Evolutionary conservation across 2,113 vertebrate species (phyloP).

Genomic region (Esox niger): DNA sequence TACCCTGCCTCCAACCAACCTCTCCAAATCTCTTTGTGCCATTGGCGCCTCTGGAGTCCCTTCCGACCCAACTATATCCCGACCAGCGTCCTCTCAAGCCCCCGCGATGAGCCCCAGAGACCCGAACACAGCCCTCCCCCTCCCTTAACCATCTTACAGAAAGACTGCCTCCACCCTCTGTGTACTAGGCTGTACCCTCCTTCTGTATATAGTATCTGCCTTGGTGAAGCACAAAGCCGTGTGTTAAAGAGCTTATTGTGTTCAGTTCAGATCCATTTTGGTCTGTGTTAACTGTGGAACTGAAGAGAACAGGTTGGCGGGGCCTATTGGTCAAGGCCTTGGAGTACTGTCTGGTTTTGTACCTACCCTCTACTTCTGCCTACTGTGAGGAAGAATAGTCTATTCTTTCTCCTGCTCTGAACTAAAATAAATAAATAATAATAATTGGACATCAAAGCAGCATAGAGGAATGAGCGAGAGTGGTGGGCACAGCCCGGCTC

Average conservation of each 20-base stretch:
- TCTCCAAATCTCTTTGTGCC: not conserved
- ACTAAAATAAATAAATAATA: slow-evolving; percentile 44
- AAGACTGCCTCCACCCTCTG: slow-evolving; percentile 44
- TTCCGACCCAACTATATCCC: not conserved
- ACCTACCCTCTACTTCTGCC: slow-evolving; percentile 42
- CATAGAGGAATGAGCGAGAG: slow-evolving; percentile 42
- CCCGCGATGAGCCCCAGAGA: not conserved
- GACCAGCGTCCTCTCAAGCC: slow-evolving; percentile 9
- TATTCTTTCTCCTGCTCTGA: slow-evolving; percentile 43
- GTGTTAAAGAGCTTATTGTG: slow-evolving; percentile 53
- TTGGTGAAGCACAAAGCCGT: slow-evolving; percentile 65
- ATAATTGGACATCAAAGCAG: slow-evolving; percentile 65
- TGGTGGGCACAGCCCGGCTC: slow-evolving; percentile 42
- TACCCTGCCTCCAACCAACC: not conserved
- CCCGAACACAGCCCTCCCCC: slow-evolving; percentile 23
- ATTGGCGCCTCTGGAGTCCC: not conserved
- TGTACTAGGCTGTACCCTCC: slow-evolving; percentile 37
- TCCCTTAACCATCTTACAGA: slow-evolving; percentile 14
- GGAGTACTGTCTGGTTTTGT: slow-evolving; percentile 25
- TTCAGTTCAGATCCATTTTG: slow-evolving; percentile 36
- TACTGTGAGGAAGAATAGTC: slow-evolving; percentile 42
- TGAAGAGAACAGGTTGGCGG: slow-evolving; percentile 21
- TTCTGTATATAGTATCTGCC: slow-evolving; percentile 50
- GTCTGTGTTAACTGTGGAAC: slow-evolving; percentile 38
- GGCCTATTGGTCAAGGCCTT: slow-evolving; percentile 62